phyloP scores from a whole-genome alignment of 2,888 invertebrate genomes.

The Agrotis puta region DNA sequence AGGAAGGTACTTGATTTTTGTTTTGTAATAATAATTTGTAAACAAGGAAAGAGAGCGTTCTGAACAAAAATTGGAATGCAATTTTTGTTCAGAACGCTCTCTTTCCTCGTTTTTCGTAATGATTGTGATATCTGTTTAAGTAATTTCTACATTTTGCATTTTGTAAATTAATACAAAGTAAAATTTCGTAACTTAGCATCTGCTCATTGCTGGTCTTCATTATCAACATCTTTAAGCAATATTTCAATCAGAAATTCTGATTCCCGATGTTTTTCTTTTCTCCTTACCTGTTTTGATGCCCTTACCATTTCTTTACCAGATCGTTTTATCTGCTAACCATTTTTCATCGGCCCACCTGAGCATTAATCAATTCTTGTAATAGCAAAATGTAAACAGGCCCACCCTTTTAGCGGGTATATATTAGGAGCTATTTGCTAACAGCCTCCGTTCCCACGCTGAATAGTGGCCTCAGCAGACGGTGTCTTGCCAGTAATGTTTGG shows the following conservation, averaged over 20 bases:
- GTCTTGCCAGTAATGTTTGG: too few species aligned
- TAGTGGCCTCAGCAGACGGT: conserved; percentile 16
- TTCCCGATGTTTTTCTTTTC: conserved; percentile 23
- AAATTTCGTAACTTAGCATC: not conserved
- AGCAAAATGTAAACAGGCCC: conserved; percentile 63
- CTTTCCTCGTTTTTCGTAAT: too few species aligned
- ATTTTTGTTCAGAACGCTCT: too few species aligned
- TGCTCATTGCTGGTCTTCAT: not conserved
- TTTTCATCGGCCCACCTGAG: conserved; percentile 61
- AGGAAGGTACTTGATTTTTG: too few species aligned
- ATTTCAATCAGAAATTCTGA: conserved; percentile 14
- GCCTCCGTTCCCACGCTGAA: conserved; percentile 64
- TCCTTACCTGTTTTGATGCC: conserved; percentile 22
- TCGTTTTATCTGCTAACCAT: conserved; percentile 56
- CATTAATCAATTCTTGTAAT: conserved; percentile 67
- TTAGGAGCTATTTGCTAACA: conserved; percentile 65
- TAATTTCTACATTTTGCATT: not conserved
- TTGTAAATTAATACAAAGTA: not conserved
- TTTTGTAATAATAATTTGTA: too few species aligned
- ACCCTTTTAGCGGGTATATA: conserved; percentile 69
- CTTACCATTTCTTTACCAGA: conserved; percentile 48
- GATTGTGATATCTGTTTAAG: too few species aligned
- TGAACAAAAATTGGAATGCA: too few species aligned
- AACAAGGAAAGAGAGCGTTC: too few species aligned
- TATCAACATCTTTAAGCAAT: conserved; percentile 1